Evolutionary conservation across 92 coral and sea anemone genomes (phyloP).

Genomic region (Paragorgia papillata): DNA sequence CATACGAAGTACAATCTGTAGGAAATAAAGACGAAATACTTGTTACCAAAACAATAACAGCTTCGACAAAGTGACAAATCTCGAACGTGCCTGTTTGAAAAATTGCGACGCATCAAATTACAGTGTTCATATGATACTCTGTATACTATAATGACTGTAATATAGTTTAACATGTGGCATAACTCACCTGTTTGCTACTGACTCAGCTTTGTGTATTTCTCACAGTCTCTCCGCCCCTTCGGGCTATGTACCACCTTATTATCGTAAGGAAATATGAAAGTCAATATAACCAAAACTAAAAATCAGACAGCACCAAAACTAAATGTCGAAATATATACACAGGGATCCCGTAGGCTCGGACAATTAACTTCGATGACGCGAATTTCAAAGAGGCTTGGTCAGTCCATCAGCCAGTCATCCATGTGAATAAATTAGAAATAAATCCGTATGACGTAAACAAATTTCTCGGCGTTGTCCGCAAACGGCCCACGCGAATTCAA

Average conservation of each 20-base stretch:
- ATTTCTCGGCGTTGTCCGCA: not conserved
- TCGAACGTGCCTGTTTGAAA: not conserved
- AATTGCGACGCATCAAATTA: not conserved
- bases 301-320: not conserved
- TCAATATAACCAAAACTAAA: not conserved
- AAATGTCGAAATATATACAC: constrained; percentile 14
- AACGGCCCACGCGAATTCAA: not conserved
- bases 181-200: constrained; percentile 22
- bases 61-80: not conserved
- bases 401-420: constrained; percentile 8
- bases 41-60: too few relatives aligned
- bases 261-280: not conserved
- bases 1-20: too few relatives aligned
- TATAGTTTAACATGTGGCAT: constrained; percentile 33
- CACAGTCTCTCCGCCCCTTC: constrained; percentile 14
- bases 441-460: constrained; percentile 7
- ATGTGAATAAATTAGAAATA: not conserved
- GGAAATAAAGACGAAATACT: too few relatives aligned
- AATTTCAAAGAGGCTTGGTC: constrained; percentile 33
- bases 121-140: not conserved
- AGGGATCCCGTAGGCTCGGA: not conserved
- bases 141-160: too few relatives aligned
- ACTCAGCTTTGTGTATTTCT: constrained; percentile 33
- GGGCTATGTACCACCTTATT: constrained; percentile 22
- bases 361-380: constrained; percentile 17